Conservation (phyloP, 2,797 vertebrate genomes). For the Sphenopsis melanotis region DNA sequence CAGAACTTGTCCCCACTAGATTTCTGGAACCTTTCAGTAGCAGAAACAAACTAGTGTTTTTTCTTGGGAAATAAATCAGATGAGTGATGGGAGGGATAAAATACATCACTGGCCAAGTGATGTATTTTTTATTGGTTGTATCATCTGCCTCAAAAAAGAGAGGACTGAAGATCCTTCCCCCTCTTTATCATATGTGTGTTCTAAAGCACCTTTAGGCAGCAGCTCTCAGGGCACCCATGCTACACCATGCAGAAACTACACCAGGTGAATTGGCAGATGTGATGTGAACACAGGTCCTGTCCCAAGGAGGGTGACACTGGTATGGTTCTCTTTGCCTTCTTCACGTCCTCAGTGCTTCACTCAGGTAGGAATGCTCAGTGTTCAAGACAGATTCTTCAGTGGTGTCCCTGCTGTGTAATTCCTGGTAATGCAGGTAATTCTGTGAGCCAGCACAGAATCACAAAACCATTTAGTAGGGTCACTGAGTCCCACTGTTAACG, state of each 20-base stretch:
- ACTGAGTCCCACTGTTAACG: neutral
- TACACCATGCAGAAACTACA: too few species aligned
- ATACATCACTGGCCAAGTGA: rapidly evolving
- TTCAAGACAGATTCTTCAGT: neutral
- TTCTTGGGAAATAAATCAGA: neutral
- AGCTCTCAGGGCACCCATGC: neutral
- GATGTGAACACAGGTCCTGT: neutral
- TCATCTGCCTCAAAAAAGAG: neutral
- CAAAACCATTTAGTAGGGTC: rapidly evolving
- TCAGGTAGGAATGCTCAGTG: neutral
- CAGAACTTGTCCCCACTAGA: neutral
- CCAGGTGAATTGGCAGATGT: neutral
- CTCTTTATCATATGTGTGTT: rapidly evolving
- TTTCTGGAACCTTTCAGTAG: neutral
- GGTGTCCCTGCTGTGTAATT: neutral
- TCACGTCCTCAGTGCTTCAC: neutral
- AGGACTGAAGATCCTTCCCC: neutral
- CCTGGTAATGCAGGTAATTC: neutral
- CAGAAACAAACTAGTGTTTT: neutral
- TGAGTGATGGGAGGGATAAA: neutral
- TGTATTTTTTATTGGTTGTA: neutral
- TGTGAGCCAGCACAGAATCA: neutral
- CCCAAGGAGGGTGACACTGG: neutral
- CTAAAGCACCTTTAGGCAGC: neutral
- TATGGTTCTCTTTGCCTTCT: neutral